phyloP scores from a whole-genome alignment of 2,888 invertebrate species.

The Cephalotes varians region DNA sequence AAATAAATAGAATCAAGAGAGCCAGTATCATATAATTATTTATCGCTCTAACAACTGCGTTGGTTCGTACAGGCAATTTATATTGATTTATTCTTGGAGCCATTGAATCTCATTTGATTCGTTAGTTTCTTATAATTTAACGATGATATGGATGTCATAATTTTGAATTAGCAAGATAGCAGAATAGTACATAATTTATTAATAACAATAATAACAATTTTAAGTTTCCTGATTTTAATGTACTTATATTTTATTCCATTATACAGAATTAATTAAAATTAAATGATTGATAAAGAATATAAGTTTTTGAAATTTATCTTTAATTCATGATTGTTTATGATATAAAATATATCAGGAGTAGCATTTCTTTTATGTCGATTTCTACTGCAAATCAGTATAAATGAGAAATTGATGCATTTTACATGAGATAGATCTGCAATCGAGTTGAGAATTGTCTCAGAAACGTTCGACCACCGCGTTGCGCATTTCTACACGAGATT shows the following conservation, averaged over 20 bases:
- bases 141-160: too few relatives aligned
- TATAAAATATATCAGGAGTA: background rate
- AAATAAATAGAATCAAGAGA: too few relatives aligned
- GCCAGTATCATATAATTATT: too few relatives aligned
- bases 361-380: background rate
- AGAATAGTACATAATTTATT: background rate
- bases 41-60: too few relatives aligned
- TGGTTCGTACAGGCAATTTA: too few relatives aligned
- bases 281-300: background rate
- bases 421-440: background rate
- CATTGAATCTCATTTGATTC: too few relatives aligned
- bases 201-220: too few relatives aligned
- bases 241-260: background rate
- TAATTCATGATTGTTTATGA: background rate
- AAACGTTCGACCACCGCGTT: background rate
- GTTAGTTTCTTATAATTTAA: too few relatives aligned
- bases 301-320: background rate
- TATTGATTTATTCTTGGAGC: too few relatives aligned
- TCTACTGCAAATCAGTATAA: background rate
- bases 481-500: conserved; percentile 1
- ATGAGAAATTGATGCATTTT: background rate
- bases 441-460: background rate
- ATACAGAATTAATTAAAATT: background rate
- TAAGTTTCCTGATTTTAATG: background rate
- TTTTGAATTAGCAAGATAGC: background rate